A percentile compares a stretch with the other conserved stretches of the same genome.
phyloP scores from a whole-genome alignment of 2,888 invertebrate genomes.

The Dorcus hopei region DNA sequence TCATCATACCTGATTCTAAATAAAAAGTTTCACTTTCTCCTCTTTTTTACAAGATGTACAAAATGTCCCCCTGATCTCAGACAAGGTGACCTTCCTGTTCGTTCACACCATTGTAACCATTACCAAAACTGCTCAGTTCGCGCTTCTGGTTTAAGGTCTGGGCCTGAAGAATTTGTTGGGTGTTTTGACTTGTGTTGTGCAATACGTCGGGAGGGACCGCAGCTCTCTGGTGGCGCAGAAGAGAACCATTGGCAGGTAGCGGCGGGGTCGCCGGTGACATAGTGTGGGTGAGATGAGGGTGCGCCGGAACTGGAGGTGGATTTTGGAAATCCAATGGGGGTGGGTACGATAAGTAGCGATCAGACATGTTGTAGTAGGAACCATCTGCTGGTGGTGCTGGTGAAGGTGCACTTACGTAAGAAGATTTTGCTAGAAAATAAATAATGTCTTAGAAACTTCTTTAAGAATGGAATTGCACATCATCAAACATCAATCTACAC shows the following conservation, averaged over 20 bases:
- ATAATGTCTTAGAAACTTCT: background rate
- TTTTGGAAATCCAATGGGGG: slow-evolving; percentile 66
- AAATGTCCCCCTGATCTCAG: slow-evolving; percentile 45
- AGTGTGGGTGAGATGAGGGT: slow-evolving; percentile 58
- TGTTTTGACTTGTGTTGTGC: slow-evolving; percentile 48
- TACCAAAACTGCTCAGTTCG: slow-evolving; percentile 48
- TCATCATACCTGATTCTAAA: too few species aligned
- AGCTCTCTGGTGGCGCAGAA: slow-evolving; percentile 42
- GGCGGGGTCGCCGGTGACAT: slow-evolving; percentile 35
- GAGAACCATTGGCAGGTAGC: slow-evolving; percentile 46
- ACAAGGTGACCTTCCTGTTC: slow-evolving; percentile 52
- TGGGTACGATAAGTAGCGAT: slow-evolving; percentile 77
- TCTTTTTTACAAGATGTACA: slow-evolving; percentile 28
- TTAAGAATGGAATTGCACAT: too few species aligned
- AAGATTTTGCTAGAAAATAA: slow-evolving; percentile 53
- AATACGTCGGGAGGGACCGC: slow-evolving; percentile 48
- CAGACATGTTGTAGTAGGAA: slow-evolving; percentile 79
- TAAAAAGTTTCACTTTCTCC: slow-evolving; percentile 1
- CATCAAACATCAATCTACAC: too few species aligned
- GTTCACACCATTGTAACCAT: slow-evolving; percentile 47
- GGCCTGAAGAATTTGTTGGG: slow-evolving; percentile 46
- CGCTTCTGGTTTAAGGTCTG: slow-evolving; percentile 48
- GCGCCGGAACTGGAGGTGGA: slow-evolving; percentile 52
- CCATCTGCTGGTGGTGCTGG: slow-evolving; percentile 76
- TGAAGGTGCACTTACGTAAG: slow-evolving; percentile 64